A percentile compares a stretch with the other conserved stretches of the same genome.
Conservation (phyloP, 2,888 invertebrate species). For the Drosophila algonquin region DNA sequence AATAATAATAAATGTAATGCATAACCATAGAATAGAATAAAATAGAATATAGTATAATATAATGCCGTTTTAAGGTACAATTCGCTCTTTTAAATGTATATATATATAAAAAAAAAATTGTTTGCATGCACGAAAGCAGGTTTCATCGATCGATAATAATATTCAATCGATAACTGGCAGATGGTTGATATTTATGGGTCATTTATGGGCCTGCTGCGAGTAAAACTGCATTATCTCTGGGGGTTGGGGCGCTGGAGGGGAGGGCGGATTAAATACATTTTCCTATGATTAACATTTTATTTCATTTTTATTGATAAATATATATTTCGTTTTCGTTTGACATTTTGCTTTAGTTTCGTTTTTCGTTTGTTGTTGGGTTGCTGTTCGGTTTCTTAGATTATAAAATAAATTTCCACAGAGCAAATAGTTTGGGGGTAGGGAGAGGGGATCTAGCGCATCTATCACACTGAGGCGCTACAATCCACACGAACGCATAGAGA, state of each 20-base stretch:
- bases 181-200: background rate
- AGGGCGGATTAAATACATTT: constrained; percentile 26
- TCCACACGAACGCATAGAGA: constrained; percentile 28
- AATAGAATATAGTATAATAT: constrained; percentile 26
- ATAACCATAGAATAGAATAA: constrained; percentile 28
- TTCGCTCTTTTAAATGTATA: constrained; percentile 60
- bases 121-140: constrained; percentile 34
- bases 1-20: constrained; percentile 51
- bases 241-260: no score
- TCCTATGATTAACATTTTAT: constrained; percentile 7
- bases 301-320: constrained; percentile 2
- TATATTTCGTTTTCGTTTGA: constrained; percentile 22
- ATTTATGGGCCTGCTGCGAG: constrained; percentile 12
- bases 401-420: constrained; percentile 11
- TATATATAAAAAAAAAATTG: constrained; percentile 17
- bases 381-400: background rate
- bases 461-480: constrained; percentile 55
- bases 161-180: constrained; percentile 15
- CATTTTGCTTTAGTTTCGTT: constrained; percentile 23
- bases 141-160: constrained; percentile 24
- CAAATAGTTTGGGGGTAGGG: constrained; percentile 1
- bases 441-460: constrained; percentile 34
- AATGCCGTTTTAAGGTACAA: constrained; percentile 73
- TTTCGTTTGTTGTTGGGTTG: constrained; percentile 4
- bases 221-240: constrained; percentile 32